These are phyloP conservation scores for Lophura nycthemera DNA, from an alignment of 2,113 vertebrate genomes.

Conservation along the genomic window DNA sequence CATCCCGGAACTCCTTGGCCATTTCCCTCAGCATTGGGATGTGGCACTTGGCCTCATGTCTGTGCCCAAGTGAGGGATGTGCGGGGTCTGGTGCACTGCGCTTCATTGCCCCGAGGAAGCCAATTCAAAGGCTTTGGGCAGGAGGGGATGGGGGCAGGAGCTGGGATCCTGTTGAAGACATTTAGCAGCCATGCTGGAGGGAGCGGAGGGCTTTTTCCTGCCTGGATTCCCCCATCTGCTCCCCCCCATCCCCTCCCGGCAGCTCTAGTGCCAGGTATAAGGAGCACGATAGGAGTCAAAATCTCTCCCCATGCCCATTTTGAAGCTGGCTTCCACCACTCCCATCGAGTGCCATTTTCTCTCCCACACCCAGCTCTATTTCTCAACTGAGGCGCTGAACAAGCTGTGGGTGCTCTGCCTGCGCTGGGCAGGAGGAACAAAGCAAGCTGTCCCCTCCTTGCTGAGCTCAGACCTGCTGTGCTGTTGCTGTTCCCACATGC, in stretches of 20 bases:
- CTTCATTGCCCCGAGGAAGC: not conserved
- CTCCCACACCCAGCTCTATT: not conserved
- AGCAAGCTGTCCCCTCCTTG: not conserved
- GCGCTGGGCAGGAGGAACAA: rapidly evolving
- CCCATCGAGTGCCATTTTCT: not conserved
- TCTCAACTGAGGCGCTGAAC: not conserved
- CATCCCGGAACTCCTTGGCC: not conserved
- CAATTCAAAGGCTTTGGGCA: not conserved
- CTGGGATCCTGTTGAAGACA: not conserved
- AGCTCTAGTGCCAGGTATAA: not conserved
- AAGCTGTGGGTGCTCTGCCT: not conserved
- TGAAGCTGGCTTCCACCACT: rapidly evolving
- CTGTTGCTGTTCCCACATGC: not conserved
- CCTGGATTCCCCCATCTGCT: conserved; percentile 25
- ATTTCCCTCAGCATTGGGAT: not conserved
- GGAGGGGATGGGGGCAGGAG: not conserved
- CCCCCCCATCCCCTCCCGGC: not conserved
- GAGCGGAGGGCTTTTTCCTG: not conserved
- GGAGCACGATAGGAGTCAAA: not conserved
- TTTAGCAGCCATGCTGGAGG: not conserved
- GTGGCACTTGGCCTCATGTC: not conserved
- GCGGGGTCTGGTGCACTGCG: not conserved
- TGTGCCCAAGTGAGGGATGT: not conserved
- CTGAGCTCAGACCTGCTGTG: rapidly evolving
- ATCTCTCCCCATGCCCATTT: not conserved